Conservation (phyloP, 2,888 invertebrate genomes). For the Scaptodrosophila latifasciaeformis region DNA sequence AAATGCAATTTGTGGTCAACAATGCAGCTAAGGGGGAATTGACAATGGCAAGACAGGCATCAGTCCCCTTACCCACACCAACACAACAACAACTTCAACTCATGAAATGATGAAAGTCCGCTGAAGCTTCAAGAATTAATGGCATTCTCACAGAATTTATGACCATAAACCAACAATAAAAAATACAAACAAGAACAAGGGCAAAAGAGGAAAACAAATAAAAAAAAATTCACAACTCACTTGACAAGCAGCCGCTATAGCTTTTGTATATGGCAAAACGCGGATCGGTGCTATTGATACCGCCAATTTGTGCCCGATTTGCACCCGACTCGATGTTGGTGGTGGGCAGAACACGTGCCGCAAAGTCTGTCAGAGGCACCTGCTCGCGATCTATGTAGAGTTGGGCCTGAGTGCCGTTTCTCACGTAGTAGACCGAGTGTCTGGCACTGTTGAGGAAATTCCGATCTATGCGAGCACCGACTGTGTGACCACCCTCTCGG, state of each 20-base stretch:
- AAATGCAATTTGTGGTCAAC: slow-evolving; percentile 67
- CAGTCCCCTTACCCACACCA: background rate
- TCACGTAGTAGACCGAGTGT: slow-evolving; percentile 83
- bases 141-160: slow-evolving; percentile 54
- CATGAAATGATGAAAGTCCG: slow-evolving; percentile 44
- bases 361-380: slow-evolving; percentile 82
- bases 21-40: slow-evolving; percentile 44
- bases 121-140: slow-evolving; percentile 65
- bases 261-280: slow-evolving; percentile 88
- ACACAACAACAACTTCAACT: slow-evolving; percentile 20
- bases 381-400: slow-evolving; percentile 85
- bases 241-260: slow-evolving; percentile 92
- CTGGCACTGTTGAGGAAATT: slow-evolving; percentile 87
- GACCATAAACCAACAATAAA: slow-evolving; percentile 22
- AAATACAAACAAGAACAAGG: too few relatives aligned
- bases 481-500: slow-evolving; percentile 79
- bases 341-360: slow-evolving; percentile 82
- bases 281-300: slow-evolving; percentile 88
- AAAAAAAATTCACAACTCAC: too few relatives aligned
- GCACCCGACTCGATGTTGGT: slow-evolving; percentile 80
- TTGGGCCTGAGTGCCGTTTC: slow-evolving; percentile 83
- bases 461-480: slow-evolving; percentile 85
- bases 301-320: slow-evolving; percentile 91
- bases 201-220: too few relatives aligned
- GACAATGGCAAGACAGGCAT: slow-evolving; percentile 9